phyloP scores from a whole-genome alignment of 1,140 invertebrate genomes.

The Theocolax elegans region DNA sequence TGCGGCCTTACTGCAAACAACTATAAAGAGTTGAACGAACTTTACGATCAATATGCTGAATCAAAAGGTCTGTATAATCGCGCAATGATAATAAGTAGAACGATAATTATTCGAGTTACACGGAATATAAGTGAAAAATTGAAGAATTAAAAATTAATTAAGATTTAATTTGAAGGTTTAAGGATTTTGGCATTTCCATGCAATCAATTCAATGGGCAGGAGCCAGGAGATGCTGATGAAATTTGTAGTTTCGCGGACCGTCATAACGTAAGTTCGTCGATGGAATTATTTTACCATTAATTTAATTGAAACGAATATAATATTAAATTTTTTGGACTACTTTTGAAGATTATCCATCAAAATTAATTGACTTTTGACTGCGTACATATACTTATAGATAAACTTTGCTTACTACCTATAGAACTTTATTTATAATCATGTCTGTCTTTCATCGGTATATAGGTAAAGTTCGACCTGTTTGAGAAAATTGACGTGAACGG shows the following conservation, averaged over 20 bases:
- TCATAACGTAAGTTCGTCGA: slow-evolving; percentile 78
- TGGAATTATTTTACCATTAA: too few species aligned
- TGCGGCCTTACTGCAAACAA: slow-evolving; percentile 88
- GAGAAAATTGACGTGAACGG: slow-evolving; percentile 92
- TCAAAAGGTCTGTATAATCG: slow-evolving; percentile 64
- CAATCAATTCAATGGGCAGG: slow-evolving; percentile 90
- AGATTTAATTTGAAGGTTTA: slow-evolving; percentile 66
- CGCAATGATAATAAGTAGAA: too few species aligned
- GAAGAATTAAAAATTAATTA: neutral
- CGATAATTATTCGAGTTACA: too few species aligned
- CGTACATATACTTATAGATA: too few species aligned
- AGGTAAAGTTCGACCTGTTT: slow-evolving; percentile 69
- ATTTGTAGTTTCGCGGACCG: slow-evolving; percentile 81
- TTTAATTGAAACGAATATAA: too few species aligned
- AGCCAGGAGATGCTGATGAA: slow-evolving; percentile 77
- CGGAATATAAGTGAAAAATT: too few species aligned
- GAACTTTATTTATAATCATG: too few species aligned
- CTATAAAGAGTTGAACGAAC: slow-evolving; percentile 80
- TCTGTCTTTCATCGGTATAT: too few species aligned
- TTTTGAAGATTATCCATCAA: too few species aligned
- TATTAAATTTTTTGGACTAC: too few species aligned
- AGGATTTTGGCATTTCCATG: slow-evolving; percentile 93
- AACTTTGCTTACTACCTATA: too few species aligned
- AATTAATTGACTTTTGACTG: too few species aligned
- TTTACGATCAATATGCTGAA: slow-evolving; percentile 80